Percentiles rank a stretch among this genome's conserved stretches.
phyloP scores from a whole-genome alignment of 2,888 invertebrate species.

The Neoascia interrupta region DNA sequence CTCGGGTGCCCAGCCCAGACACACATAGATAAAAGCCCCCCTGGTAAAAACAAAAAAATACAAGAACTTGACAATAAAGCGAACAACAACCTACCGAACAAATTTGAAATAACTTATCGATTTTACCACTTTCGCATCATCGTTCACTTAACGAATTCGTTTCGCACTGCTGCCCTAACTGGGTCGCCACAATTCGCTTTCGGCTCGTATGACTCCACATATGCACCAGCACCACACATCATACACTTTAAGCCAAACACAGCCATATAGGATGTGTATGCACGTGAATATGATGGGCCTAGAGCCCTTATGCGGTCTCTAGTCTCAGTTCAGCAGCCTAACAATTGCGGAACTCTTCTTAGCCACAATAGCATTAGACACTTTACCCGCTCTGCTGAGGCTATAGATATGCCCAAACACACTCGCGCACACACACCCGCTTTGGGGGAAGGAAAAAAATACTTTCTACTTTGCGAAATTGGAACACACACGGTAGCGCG shows the following conservation, averaged over 20 bases:
- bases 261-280: not conserved
- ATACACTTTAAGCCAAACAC: slow-evolving; percentile 4
- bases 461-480: slow-evolving; percentile 63
- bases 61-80: no score
- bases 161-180: slow-evolving; percentile 60
- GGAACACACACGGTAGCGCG: slow-evolving; percentile 67
- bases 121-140: slow-evolving; percentile 68
- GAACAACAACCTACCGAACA: slow-evolving; percentile 26
- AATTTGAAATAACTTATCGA: slow-evolving; percentile 62
- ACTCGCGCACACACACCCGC: slow-evolving; percentile 26
- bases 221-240: slow-evolving; percentile 32
- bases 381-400: slow-evolving; percentile 57
- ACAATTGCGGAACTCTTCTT: slow-evolving; percentile 69
- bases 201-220: no score
- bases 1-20: slow-evolving; percentile 47
- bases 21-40: no score
- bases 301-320: slow-evolving; percentile 65
- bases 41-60: slow-evolving; percentile 10
- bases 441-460: no score
- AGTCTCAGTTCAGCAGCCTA: slow-evolving; percentile 68
- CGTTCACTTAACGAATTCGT: slow-evolving; percentile 68
- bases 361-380: slow-evolving; percentile 68
- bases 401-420: no score
- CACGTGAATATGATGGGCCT: slow-evolving; percentile 52
- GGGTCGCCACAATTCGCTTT: slow-evolving; percentile 48